Base-by-base conservation (phyloP, 2,113 vertebrate genomes). In the Leptosomus discolor region DNA sequence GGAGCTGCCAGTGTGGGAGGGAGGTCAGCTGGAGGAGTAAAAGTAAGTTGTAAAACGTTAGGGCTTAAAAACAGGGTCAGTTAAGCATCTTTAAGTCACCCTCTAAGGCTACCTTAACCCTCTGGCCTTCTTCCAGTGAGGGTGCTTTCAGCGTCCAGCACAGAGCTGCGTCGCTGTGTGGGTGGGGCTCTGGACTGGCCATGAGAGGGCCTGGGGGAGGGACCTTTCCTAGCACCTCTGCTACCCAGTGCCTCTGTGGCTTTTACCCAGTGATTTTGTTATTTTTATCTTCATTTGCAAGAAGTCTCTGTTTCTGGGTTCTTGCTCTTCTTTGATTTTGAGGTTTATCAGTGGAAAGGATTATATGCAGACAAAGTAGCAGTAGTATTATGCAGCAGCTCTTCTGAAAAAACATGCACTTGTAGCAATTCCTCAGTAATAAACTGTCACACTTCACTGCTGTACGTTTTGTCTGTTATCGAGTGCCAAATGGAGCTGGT, bases 141-240 rank as follows among this genome's bases (percentile, higher is more conserved):
- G 17, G 4, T 32, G 27, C 48, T 85, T 30, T 8, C 50, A 11
- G 39, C n/a, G 20, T 22, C 34, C 32, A 15, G 15, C 29, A 1
- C 29, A 11, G 70, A 43, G 48, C 67, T 43, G 50, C 51, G 5
- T 32, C 0, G 0, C 46, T 34, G 15, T 8, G 0, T 2, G 76
- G 80, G 11, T 34, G 85, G 29, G 12, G 56, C 61, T 70, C 17
- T 41, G 67, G 19, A 1, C 43, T 34, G 69, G n/a, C 53, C 26
- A 6, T 0, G 1, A 43, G 21, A 29, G 7, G 43, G 14, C 39
- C 26, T 3, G 21, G 26, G 37, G 15, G 20, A n/a, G 0, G 36
- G 19, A 13, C 30, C 68, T 60, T 53, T 29, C 64, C 45, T 68
- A 78, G 54, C 65, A 9, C 53, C 53, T 76, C 27, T 54, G 63